Evolutionary conservation across 2,113 vertebrate genomes (phyloP), one percentile per base, ranked within the genome.

Genomic region (Ariopsis seemanni): DNA sequence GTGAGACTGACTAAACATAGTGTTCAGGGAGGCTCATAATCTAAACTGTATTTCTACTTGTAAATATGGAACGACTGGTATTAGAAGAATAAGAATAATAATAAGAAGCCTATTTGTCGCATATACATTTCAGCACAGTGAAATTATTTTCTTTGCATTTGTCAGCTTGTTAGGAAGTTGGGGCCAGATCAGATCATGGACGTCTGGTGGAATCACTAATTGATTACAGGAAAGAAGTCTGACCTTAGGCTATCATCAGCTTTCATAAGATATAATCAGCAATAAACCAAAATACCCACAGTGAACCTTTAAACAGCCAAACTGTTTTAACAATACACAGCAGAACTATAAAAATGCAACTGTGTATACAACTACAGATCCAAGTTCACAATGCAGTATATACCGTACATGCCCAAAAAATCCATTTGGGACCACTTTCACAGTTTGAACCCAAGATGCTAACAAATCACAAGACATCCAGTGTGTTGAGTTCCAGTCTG

Each of bases 281-380:
- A 83, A 65, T 83, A 83, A 83, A 83, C 60, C 58, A 48, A 82
- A 63, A 62, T 65, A 82, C 81, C 79, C 27, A 34, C 55, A 58
- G 55, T 25, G 80, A 42, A 4, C 80, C 34, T 65, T 83, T 52
- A 12, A 67, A 65, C 62, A 83, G 82, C 7, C 25, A 53, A 82
- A 17, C 14, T 18, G 25, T 67, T 83, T 83, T 17, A 53, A 83
- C 62, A 67, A 67, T 9, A 48, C 60, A 18, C 60, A 53, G 82
- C 27, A 53, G 62, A 83, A 20, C 60, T 52, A 50, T 67, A 83
- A 63, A 83, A 67, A 65, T n/a, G 60, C 81, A 83, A 83, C 81
- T 67, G 81, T 63, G 10, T 63, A 63, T 7, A 62, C 55, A 79
- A 55, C 10, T 30, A 55, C 79, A 62, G 55, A 82, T 79, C 18